Conservation (phyloP, 1,140 invertebrate species). For the Zaprionus lachaisei region DNA sequence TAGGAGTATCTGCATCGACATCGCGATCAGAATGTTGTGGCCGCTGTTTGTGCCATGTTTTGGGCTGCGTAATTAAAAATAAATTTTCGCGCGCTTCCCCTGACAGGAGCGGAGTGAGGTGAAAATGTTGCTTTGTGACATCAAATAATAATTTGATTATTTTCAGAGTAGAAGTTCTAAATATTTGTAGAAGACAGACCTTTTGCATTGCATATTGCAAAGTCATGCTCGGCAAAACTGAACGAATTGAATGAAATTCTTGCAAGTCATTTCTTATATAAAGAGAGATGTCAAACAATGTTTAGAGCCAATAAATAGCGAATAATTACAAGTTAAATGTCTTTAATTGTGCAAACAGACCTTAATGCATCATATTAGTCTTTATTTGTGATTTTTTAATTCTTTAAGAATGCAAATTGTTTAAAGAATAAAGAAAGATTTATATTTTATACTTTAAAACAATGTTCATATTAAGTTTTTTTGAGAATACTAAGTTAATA, state of each 20-base stretch:
- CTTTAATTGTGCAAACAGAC: neutral
- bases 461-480: too few relatives aligned
- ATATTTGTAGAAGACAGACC: too few relatives aligned
- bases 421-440: too few relatives aligned
- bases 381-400: neutral
- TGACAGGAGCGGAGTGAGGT: conserved; percentile 48
- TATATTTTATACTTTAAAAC: too few relatives aligned
- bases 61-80: conserved; percentile 80
- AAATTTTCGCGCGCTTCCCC: conserved; percentile 69
- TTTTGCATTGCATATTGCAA: neutral
- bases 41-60: conserved; percentile 79
- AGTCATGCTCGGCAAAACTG: neutral
- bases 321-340: neutral
- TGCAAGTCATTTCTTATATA: neutral
- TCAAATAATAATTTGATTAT: neutral
- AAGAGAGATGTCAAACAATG: neutral
- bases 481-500: too few relatives aligned
- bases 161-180: too few relatives aligned
- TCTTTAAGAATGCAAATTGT: too few relatives aligned
- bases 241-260: neutral
- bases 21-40: conserved; percentile 70
- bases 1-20: conserved; percentile 24
- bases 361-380: neutral
- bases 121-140: neutral
- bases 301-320: neutral